Percentiles rank a stretch among this genome's conserved stretches.
phyloP scores from a whole-genome alignment of 2,113 vertebrate genomes.

The Corvus moneduloides region DNA sequence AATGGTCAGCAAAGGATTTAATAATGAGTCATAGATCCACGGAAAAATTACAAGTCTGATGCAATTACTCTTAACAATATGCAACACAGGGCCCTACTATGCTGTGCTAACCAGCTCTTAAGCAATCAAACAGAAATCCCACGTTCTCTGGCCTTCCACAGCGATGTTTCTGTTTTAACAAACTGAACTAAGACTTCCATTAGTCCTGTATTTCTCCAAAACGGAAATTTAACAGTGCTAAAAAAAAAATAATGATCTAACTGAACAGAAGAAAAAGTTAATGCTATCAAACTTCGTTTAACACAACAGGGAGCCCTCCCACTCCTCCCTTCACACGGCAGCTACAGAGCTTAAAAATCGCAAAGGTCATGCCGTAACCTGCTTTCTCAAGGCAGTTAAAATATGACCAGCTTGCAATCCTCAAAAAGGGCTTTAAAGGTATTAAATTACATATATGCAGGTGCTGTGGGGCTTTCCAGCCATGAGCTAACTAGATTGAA shows the following conservation, averaged over 20 bases:
- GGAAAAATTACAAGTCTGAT: not conserved
- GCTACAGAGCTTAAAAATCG: not conserved
- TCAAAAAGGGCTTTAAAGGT: not conserved
- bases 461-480: conserved; percentile 54
- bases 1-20: not conserved
- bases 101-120: not conserved
- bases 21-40: not conserved
- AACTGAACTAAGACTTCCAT: not conserved
- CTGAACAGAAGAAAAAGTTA: not conserved
- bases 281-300: not conserved
- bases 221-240: not conserved
- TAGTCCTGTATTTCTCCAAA: not conserved
- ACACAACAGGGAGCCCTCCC: not conserved
- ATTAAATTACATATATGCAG: conserved; percentile 35
- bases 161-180: not conserved
- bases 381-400: conserved; percentile 13
- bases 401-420: conserved; percentile 3
- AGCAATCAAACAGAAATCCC: not conserved
- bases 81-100: not conserved
- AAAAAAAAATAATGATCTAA: not conserved
- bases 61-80: not conserved
- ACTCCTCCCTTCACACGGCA: not conserved
- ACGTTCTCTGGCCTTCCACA: not conserved
- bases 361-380: conserved; percentile 14
- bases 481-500: conserved; percentile 22